Base-by-base conservation (phyloP, 1,140 invertebrate genomes). In the Drosophila neocordata region DNA sequence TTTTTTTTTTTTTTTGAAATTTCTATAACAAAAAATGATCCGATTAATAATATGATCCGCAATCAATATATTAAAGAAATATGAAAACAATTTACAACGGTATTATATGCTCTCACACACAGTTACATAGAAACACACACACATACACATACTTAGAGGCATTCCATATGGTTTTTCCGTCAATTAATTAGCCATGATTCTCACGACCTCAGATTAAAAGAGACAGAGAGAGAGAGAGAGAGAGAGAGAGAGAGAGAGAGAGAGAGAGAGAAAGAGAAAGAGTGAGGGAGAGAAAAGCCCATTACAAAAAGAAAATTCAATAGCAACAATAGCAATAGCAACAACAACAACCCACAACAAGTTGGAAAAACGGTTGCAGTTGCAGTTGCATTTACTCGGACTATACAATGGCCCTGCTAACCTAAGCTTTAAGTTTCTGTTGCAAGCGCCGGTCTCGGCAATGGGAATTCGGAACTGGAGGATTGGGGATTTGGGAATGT, bases 101-200 rank as follows among this genome's bases (percentile, higher is more conserved):
- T 48, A 31, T 31, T 31, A 31, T 48, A 11, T 20, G 20, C 27
- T 48, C 7, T 31, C 12, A 48, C 15, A 48, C 8, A 20, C 41
- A 31, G 4, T 6, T 13, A 38, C 51, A 37, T 2, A 24, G 22
- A 4, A 24, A 24, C 34, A 55, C 31, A 15, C 6, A 31, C 7
- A 31, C 6, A n/a, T 9, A 48, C 11, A 1, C 22, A 44, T 9
- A 48, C 8, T 52, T 15, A 27, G 12, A 24, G 15, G 64, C 37
- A 31, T 38, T 56, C 18, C 61, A 62, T 64, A 34, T 61, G 62
- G 60, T 18, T 65, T 7, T 63, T 48, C 7, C 41, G 61, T 73
- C 88, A 90, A 90, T 90, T 90, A 90, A 90, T 90, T 90, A 90
- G 82, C 82, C 79, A 90, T 88, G 88, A 90, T 90, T 90, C 88